Evolutionary conservation across 2,113 vertebrate species (phyloP).

Genomic region (Dromas ardeola): DNA sequence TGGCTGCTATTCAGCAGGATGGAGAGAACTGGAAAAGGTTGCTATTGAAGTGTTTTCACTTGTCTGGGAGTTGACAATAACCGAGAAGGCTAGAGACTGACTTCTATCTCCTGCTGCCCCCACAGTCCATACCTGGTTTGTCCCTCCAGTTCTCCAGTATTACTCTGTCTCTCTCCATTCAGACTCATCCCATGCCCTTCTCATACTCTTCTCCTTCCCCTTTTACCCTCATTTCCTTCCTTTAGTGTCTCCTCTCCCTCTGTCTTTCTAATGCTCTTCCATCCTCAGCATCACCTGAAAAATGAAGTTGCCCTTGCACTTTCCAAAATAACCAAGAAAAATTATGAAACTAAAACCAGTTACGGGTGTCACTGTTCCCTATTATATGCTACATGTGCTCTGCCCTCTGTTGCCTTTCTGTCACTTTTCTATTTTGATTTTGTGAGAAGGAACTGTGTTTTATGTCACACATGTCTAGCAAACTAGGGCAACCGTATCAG

Average conservation of each 20-base stretch:
- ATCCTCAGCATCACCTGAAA: neutral
- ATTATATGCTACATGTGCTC: neutral
- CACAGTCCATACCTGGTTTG: neutral
- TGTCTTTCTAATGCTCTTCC: neutral
- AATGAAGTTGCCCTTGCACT: neutral
- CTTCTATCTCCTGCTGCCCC: neutral
- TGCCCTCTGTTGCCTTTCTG: neutral
- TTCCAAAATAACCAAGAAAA: neutral
- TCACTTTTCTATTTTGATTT: neutral
- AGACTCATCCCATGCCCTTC: neutral
- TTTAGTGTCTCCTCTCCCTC: neutral
- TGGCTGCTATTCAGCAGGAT: neutral
- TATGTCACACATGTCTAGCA: neutral
- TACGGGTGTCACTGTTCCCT: neutral
- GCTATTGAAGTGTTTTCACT: neutral
- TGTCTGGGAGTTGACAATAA: fast-evolving
- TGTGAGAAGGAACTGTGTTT: neutral
- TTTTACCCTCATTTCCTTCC: neutral
- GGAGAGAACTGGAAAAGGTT: neutral
- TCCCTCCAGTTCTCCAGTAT: neutral
- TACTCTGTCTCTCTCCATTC: neutral
- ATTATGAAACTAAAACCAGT: neutral
- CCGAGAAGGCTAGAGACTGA: neutral
- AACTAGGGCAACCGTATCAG: neutral
- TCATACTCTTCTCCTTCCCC: neutral